Percentiles rank a stretch among this genome's conserved stretches.
Evolutionary conservation across 2,888 invertebrate genomes (phyloP).

Genomic region (Dryobotodes eremita): DNA sequence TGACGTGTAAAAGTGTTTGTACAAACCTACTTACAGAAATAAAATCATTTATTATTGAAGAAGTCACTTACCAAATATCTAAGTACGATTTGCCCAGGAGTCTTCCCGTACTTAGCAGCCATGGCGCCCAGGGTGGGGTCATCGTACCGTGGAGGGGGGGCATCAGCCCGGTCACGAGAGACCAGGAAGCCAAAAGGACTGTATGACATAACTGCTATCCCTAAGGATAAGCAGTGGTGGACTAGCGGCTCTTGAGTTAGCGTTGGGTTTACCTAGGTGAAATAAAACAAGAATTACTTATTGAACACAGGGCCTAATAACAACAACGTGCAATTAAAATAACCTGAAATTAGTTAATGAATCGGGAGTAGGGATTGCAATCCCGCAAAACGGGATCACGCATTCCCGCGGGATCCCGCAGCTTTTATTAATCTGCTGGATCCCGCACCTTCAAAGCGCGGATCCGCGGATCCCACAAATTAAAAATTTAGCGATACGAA

Average conservation of each 20-base stretch:
- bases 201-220: conserved; percentile 93
- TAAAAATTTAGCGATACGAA: no score
- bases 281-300: neutral
- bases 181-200: conserved; percentile 92
- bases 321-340: neutral
- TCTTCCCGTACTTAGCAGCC: conserved; percentile 92
- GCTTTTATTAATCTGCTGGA: no score
- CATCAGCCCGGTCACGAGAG: conserved; percentile 71
- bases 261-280: conserved; percentile 91
- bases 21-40: no score
- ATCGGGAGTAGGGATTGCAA: no score
- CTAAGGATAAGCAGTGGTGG: conserved; percentile 92
- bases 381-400: no score
- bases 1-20: no score
- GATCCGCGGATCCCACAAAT: no score
- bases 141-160: conserved; percentile 87
- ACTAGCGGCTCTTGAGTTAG: conserved; percentile 93
- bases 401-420: no score
- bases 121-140: conserved; percentile 90
- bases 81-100: conserved; percentile 92
- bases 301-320: neutral
- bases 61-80: conserved; percentile 91
- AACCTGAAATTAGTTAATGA: neutral
- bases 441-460: no score
- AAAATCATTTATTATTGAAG: neutral